Base-by-base conservation (phyloP, 1,140 invertebrate genomes). In the Micrasema minimum region DNA sequence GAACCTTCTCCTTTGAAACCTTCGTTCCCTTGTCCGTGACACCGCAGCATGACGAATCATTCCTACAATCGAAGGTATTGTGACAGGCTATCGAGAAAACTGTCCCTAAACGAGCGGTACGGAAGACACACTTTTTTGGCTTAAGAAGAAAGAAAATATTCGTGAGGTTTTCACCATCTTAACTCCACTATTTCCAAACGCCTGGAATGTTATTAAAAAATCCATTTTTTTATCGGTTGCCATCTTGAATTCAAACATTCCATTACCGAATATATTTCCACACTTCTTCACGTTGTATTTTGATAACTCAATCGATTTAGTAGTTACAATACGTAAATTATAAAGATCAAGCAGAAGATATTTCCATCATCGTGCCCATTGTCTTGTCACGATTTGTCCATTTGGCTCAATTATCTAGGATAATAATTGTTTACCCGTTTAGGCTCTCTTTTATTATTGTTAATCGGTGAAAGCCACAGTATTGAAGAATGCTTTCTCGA, bases 41-140 rank as follows among this genome's bases (percentile, higher is more conserved):
- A 46, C 31, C 41, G 35, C 41, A 46, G n/a, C 66, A 53, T 69
- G 38, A 69, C 66, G 59, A 69, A 59, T 59, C 14, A 59, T 26
- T 37, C 53, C 38, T 41, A 70, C 57, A 70, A 70, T 69, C 55
- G 20, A 23, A 50, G 16, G 38, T 53, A 61, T 64, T 64, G 41
- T 64, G 41, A 31, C 12, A 41, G 12, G 14, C 59, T 46, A 64
- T 64, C 59, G 23, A 64, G 59, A 64, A 64, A 64, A 64, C 59
- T 64, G 43, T n/a, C 16, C 23, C 41, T 64, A 46, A 64, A 64
- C 23, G 26, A 22, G 23, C 43, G 4, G 12, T 45, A 46, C 18
- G 26, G 26, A 51, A 51, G 14, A 45, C 11, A 45, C 11, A n/a
- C 41, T 12, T 16, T 16, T 45, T 45, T 45, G 14, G 11, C 41